Conservation (phyloP, 2,113 vertebrate genomes). For the Gymnocephalus cernua region DNA sequence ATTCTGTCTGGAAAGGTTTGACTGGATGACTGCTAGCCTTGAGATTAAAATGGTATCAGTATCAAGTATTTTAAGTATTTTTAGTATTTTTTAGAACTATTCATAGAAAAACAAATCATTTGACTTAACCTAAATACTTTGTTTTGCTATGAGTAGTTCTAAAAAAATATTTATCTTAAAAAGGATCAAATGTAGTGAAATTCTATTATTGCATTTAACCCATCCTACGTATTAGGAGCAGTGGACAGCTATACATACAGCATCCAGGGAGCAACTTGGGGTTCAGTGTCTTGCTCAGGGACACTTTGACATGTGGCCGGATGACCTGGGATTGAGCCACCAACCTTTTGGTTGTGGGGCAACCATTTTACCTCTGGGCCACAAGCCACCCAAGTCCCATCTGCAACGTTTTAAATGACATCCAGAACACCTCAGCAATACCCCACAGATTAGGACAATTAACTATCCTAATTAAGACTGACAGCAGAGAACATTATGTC, state of each 20-base stretch:
- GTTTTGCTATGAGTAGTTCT: neutral
- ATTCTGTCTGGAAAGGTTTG: constrained; percentile 3
- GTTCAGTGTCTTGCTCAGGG: too few relatives aligned
- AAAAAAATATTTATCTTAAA: neutral
- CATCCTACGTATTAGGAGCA: too few relatives aligned
- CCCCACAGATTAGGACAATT: constrained; percentile 66
- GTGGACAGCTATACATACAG: too few relatives aligned
- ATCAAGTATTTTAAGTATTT: neutral
- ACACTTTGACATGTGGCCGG: too few relatives aligned
- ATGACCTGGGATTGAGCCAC: too few relatives aligned
- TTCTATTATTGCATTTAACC: too few relatives aligned
- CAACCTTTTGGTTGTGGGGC: too few relatives aligned
- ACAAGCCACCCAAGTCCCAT: too few relatives aligned
- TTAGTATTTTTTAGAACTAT: neutral
- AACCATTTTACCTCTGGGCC: too few relatives aligned
- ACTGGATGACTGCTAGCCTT: constrained; percentile 26
- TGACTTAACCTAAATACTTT: neutral
- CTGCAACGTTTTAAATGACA: constrained; percentile 11
- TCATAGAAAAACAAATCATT: neutral
- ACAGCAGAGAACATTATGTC: constrained; percentile 8
- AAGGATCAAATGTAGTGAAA: too few relatives aligned
- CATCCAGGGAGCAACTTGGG: too few relatives aligned
- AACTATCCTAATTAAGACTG: neutral
- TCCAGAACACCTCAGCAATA: constrained; percentile 54
- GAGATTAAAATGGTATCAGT: constrained; percentile 24